Base-by-base conservation (phyloP, 2,888 invertebrate species). In the Galeruca laticollis region DNA sequence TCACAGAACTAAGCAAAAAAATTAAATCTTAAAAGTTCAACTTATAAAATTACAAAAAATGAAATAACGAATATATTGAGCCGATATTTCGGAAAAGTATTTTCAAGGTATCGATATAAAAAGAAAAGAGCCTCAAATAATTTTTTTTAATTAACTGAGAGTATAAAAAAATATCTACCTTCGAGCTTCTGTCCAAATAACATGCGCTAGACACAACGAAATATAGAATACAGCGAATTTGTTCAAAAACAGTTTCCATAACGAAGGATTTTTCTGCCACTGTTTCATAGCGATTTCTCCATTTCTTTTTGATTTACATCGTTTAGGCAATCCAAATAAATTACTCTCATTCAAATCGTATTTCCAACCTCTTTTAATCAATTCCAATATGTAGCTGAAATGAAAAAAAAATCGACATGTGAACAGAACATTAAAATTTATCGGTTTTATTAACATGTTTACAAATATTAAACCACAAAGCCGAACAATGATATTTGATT, bases 301-400 rank as follows among this genome's bases (percentile, higher is more conserved):
- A 10, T 74, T 67, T 43, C 65, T 43, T 51, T 77, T 73, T 11
- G 78, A 77, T 63, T 66, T 68, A 26, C 73, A 87, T 33, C 85
- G 84, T 54, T 85, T 82, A n/a, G 88, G 83, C 54, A 88, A 86
- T 75, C 87, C 85, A 76, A 88, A 90, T 26, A 91, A 81, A 78
- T 90, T 90, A 49, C 87, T 84, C 40, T 89, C 87, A 77, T 89
- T 88, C 37, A 93, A 87, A 75, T 91, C 91, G 15, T 89, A 86
- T 65, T 85, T 88, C 74, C 88, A 88, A 8, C 92, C 92, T 68
- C 89, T 87, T 82, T 88, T 89, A 78, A 92, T 91, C 8, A 89
- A 88, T 73, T 89, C 89, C 68, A 90, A 83, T 1, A 91, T 88
- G 90, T 91, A 93, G 82, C 92, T 92, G 82, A 68, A 84, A 78